Conservation (phyloP, 2,888 invertebrate species). For the Amblyjoppa fuscipennis region DNA sequence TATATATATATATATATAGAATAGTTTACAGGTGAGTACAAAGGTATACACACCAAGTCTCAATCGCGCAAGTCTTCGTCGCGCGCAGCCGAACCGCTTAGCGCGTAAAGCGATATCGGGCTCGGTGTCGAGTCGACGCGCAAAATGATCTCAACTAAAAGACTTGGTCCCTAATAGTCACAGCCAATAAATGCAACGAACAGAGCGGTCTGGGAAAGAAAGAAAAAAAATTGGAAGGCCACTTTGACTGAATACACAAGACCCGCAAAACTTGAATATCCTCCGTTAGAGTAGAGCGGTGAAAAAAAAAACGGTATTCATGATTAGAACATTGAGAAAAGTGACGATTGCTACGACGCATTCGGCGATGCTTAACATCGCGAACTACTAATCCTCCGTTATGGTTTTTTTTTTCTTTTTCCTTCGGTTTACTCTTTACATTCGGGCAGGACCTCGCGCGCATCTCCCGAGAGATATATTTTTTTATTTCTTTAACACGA, state of each 20-base stretch:
- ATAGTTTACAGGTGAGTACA: constrained; percentile 19
- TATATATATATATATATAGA: not conserved
- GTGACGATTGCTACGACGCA: constrained; percentile 59
- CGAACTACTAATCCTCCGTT: not conserved
- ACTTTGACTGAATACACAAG: constrained; percentile 59
- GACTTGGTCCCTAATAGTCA: constrained; percentile 85
- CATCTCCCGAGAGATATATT: constrained; percentile 6
- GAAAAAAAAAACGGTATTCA: constrained; percentile 9
- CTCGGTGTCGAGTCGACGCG: constrained; percentile 32
- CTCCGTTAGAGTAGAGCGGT: constrained; percentile 20
- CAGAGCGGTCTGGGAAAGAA: constrained; percentile 63
- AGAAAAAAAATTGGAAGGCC: constrained; percentile 64
- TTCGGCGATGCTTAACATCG: constrained; percentile 13
- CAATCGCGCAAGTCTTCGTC: constrained; percentile 21
- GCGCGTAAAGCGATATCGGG: constrained; percentile 13
- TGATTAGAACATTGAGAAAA: constrained; percentile 18
- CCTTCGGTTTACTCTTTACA: not conserved
- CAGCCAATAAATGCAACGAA: constrained; percentile 85
- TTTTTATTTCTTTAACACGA: not conserved
- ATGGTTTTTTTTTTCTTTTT: not conserved
- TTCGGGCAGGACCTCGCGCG: not conserved
- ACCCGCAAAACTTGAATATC: constrained; percentile 35
- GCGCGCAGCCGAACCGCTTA: not conserved
- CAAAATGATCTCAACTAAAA: constrained; percentile 71
- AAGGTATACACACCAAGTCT: constrained; percentile 46